Evolutionary conservation across 2,888 invertebrate genomes (phyloP), one percentile per base, ranked within the genome.

Genomic region (Nysson spinosus): DNA sequence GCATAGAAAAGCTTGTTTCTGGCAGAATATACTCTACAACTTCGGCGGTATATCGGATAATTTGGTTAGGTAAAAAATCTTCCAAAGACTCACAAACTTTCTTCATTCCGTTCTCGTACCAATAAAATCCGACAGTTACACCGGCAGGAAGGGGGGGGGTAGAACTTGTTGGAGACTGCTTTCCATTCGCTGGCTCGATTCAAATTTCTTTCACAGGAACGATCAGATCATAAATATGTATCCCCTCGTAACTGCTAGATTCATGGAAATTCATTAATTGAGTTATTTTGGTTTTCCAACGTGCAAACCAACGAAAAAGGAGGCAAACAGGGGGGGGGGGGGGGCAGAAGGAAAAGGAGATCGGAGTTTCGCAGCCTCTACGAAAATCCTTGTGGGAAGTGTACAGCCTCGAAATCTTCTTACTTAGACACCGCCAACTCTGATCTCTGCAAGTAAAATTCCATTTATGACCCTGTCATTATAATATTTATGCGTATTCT

Each of bases 231-330:
- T 87, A 87, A 87, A 87, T 87, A 86, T 86, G 86, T 86, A 86
- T 86, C 77, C 66, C 60, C 57, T 67, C 46, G 74, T 75, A 78
- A 74, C 78, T 69, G 78, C 72, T 77, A 77, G 83, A 81, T 86
- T 86, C 84, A 84, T 85, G 87, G 85, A 86, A 85, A 85, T 86
- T 85, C 84, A 85, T 87, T 85, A 87, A 87, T 87, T 83, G 83
- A 85, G 83, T 86, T 84, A 85, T 85, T 85, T 85, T 84, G 80
- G 76, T 84, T 84, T 75, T 75, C 63, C 67, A 17, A n/a, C 54
- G 51, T 49, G 57, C 55, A 50, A 55, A 42, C 50, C 39, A 37
- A n/a, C 39, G 32, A 6, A 28, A 20, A 34, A 20, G 34, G 34
- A 4, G 9, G 14, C 22, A 11, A 14, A 35, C 17, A 32, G 4